phyloP scores from a whole-genome alignment of 2,888 invertebrate genomes.

The Amphipyra berbera region DNA sequence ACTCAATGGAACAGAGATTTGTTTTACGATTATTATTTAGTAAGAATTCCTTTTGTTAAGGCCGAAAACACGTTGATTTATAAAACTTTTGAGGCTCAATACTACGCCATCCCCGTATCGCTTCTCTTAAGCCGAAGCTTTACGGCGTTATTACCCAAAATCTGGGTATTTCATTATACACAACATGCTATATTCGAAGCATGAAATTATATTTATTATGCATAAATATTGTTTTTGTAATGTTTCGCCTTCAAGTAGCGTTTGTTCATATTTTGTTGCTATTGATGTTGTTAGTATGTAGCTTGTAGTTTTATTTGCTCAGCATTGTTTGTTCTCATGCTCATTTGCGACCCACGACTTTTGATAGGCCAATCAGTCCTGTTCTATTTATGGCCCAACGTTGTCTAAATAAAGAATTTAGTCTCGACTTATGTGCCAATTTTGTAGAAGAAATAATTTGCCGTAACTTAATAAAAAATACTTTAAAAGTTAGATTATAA shows the following conservation, averaged over 20 bases:
- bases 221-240: constrained; percentile 33
- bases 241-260: constrained; percentile 44
- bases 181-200: constrained; percentile 45
- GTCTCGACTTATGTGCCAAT: constrained; percentile 11
- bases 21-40: constrained; percentile 15
- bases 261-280: constrained; percentile 56
- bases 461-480: constrained; percentile 7
- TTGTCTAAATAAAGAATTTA: constrained; percentile 1
- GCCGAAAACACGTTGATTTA: constrained; percentile 39
- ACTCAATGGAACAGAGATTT: constrained; percentile 20
- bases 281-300: constrained; percentile 62
- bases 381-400: constrained; percentile 9
- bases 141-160: constrained; percentile 22
- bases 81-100: constrained; percentile 42
- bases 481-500: constrained; percentile 5
- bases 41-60: constrained; percentile 12
- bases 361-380: constrained; percentile 10
- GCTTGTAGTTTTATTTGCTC: constrained; percentile 61
- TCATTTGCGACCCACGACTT: constrained; percentile 37
- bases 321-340: constrained; percentile 56
- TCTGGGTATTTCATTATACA: constrained; percentile 27
- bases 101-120: constrained; percentile 23
- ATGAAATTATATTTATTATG: constrained; percentile 42
- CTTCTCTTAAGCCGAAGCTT: constrained; percentile 8
- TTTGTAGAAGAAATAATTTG: constrained; percentile 7